These are phyloP conservation scores for Phengaris alcon DNA, from an alignment of 2,888 invertebrate genomes.

Conservation along the genomic window DNA sequence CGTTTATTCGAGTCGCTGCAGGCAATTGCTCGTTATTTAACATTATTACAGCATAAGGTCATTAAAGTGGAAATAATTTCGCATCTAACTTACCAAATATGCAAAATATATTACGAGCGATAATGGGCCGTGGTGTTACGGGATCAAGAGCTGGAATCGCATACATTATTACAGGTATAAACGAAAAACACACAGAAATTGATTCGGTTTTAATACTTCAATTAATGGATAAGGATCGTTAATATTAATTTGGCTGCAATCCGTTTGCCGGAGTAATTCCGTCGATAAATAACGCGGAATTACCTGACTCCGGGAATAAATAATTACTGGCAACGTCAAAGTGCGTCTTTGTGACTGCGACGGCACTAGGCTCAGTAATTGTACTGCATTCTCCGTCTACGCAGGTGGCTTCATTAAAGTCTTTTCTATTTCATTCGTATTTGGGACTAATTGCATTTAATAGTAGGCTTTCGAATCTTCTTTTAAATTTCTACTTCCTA, in stretches of 20 bases:
- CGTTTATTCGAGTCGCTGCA: constrained; percentile 38
- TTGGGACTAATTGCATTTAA: constrained; percentile 15
- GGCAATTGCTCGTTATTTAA: constrained; percentile 40
- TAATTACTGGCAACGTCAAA: constrained; percentile 39
- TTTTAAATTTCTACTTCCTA: not conserved
- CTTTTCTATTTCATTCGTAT: not conserved
- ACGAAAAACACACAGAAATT: constrained; percentile 36
- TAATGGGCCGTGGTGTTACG: constrained; percentile 24
- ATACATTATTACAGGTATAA: constrained; percentile 7
- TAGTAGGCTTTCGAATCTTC: not conserved
- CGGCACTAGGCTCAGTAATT: not conserved
- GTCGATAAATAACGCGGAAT: constrained; percentile 43
- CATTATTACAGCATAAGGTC: constrained; percentile 40
- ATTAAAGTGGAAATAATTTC: constrained; percentile 43
- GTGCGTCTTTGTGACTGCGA: constrained; percentile 28
- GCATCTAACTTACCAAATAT: constrained; percentile 37
- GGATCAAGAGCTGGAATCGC: constrained; percentile 30
- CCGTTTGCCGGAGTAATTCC: constrained; percentile 42
- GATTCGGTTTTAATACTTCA: constrained; percentile 48
- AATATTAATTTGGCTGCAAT: constrained; percentile 46
- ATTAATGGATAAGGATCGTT: constrained; percentile 52
- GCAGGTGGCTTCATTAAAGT: constrained; percentile 7
- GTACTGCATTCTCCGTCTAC: constrained; percentile 14
- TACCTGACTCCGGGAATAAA: constrained; percentile 44
- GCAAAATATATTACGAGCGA: constrained; percentile 31